phyloP scores from a whole-genome alignment of 2,888 invertebrate species.

The Crematogaster levior region DNA sequence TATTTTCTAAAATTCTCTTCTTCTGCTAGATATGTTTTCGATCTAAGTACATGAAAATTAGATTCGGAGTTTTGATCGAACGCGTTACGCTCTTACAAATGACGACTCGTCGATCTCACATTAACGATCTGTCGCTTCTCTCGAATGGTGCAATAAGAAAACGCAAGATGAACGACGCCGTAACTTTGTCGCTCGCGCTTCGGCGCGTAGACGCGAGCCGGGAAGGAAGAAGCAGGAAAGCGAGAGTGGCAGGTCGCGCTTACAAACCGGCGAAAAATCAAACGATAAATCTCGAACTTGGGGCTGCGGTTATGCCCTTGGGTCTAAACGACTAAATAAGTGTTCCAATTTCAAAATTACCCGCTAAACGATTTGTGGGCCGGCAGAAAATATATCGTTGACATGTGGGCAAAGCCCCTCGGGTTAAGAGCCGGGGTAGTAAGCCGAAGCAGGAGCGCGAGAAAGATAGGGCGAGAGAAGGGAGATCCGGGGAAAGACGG shows the following conservation, averaged over 20 bases:
- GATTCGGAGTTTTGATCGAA: neutral
- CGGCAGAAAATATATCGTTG: constrained; percentile 85
- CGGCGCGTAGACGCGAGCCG: constrained; percentile 3
- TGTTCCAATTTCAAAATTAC: constrained; percentile 85
- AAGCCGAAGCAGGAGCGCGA: constrained; percentile 46
- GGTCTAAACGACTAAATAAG: constrained; percentile 85
- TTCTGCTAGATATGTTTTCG: neutral
- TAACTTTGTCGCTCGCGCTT: constrained; percentile 42
- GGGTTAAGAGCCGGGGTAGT: constrained; percentile 71
- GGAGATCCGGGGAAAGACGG: constrained; percentile 43
- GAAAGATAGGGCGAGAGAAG: constrained; percentile 23
- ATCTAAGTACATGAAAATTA: neutral
- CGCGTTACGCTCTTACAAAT: constrained; percentile 18
- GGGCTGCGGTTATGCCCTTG: constrained; percentile 77
- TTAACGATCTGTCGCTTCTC: constrained; percentile 29
- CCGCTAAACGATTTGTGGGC: constrained; percentile 85
- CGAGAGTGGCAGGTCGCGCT: constrained; percentile 57
- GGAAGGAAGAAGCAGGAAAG: constrained; percentile 49
- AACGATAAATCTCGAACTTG: constrained; percentile 77
- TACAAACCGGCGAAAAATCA: constrained; percentile 73
- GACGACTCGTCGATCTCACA: constrained; percentile 42
- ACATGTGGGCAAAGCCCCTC: constrained; percentile 81
- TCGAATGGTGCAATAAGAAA: constrained; percentile 27
- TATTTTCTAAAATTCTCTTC: neutral
- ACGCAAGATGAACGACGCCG: constrained; percentile 41